Evolutionary conservation across 1,140 invertebrate genomes (phyloP), one percentile per base, ranked within the genome.

Genomic region (Heterodera schachtii): DNA sequence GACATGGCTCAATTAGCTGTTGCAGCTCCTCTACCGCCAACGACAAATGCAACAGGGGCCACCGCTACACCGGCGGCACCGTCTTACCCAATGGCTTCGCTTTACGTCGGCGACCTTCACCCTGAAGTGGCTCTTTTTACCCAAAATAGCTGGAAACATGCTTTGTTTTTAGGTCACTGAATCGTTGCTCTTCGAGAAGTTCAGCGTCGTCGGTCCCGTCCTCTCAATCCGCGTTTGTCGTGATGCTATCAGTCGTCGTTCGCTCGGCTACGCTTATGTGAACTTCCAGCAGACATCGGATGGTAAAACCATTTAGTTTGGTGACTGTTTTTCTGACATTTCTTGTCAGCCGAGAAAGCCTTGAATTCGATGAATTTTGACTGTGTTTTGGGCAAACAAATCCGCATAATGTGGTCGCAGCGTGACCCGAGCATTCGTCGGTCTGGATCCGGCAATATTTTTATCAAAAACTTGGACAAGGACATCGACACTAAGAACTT

Each of bases 321-420:
- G 80, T 67, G 57, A 80, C 9, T 52, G 74, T 79, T 6, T 6
- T 52, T 49, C 77, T 19, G 9, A 43, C 57, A 13, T 47, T 57
- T 83, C 6, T 31, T 69, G 31, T 81, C 90, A 98, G 97, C 98
- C 91, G 98, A 99, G 92, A 93, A 96, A 90, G 98, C 97, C 79
- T 91, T 99, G 85, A 97, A 99, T 91, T 97, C 96, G 3, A 99
- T 99, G 97, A 99, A 99, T 91, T 99, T 99, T 92, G 98, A 99
- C 91, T 93, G 95, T 87, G 94, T 99, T 84, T 97, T 97, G 90
- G 96, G 95, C 82, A 93, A 95, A 87, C 97, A 97, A 82, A 98
- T 99, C 91, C 93, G 98, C 90, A 99, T 99, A 87, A 99, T 99
- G 98, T 99, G 98, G 98, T 98, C 96, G 79, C 87, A 99, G 91